Base-by-base conservation (phyloP, 2,113 vertebrate genomes). In the Coptodon bakossiorum region DNA sequence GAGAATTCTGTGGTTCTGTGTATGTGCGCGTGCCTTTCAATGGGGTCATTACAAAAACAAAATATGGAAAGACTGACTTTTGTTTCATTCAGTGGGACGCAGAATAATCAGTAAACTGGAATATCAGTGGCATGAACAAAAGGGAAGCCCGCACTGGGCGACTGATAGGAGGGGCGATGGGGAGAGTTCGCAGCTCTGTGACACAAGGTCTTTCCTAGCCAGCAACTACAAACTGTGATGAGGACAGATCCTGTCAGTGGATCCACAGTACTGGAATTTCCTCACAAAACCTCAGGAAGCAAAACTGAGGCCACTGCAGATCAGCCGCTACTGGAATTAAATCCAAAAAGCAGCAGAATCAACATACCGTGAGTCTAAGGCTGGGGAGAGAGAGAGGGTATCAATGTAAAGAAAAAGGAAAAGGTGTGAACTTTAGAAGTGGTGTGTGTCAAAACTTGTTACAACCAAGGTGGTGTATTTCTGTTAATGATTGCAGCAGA, bases 201-300 rank as follows among this genome's bases (percentile, higher is more conserved):
- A 94, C 94, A 91, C 83, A 19, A 81, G 78, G 86, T 91, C 85
- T 87, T 92, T 94, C 86, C 92, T 79, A 63, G 84, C 79, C 80
- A 88, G 91, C 82, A 94, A 90, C 89, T 86, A 81, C 79, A 90
- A 84, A 78, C 89, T 89, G 80, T 90, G 84, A 95, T 10, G 90
- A 92, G 91, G 95, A 96, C 94, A 95, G 93, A 92, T 94, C 88
- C 95, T 95, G 94, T 95, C 94, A 94, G 91, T 90, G 81, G 82
- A 94, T 93, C 89, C 88, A 73, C 29, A 27, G 63, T 29, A 79
- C 80, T 87, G 94, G 94, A 94, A 95, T 94, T 93, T 95, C 92
- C 94, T 93, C 34, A 45, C 90, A 87, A 93, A 93, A 94, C 91
- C 93, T 94, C 94, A 95, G 94, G 94, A 95, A 95, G 90, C 91